Conservation (phyloP, 2,888 invertebrate genomes). For the Agonopterix subpropinquella region DNA sequence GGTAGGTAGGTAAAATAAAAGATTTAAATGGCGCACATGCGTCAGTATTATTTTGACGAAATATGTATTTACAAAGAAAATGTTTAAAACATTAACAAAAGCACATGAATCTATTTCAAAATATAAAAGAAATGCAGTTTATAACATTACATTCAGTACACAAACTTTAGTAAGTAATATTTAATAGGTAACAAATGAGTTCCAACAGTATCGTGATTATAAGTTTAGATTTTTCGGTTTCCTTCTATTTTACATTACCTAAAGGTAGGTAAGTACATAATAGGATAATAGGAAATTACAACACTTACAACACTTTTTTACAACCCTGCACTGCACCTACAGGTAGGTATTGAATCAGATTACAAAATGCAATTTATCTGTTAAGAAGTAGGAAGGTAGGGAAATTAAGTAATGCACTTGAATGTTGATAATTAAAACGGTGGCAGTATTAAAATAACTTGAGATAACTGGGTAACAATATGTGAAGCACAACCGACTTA, state of each 20-base stretch:
- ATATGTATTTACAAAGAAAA: constrained; percentile 66
- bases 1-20: constrained; percentile 9
- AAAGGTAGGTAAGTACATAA: too few relatives aligned
- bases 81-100: constrained; percentile 61
- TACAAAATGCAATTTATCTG: too few relatives aligned
- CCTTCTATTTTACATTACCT: too few relatives aligned
- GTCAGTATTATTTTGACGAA: constrained; percentile 58
- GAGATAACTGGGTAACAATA: constrained; percentile 7
- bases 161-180: too few relatives aligned
- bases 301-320: too few relatives aligned
- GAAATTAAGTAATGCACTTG: neutral
- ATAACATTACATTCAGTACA: neutral
- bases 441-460: neutral
- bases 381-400: too few relatives aligned
- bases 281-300: too few relatives aligned
- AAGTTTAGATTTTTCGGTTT: too few relatives aligned
- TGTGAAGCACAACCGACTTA: constrained; percentile 24
- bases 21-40: constrained; percentile 49
- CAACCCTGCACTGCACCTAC: too few relatives aligned
- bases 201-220: too few relatives aligned
- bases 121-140: constrained; percentile 52
- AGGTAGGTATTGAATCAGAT: too few relatives aligned
- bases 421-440: neutral
- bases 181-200: too few relatives aligned
- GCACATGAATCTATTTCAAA: constrained; percentile 54